A percentile compares a stretch with the other conserved stretches of the same genome.
These are phyloP conservation scores for Pseudorhombus dupliciocellatus DNA, from an alignment of 2,113 vertebrate species.

Conservation along the genomic window DNA sequence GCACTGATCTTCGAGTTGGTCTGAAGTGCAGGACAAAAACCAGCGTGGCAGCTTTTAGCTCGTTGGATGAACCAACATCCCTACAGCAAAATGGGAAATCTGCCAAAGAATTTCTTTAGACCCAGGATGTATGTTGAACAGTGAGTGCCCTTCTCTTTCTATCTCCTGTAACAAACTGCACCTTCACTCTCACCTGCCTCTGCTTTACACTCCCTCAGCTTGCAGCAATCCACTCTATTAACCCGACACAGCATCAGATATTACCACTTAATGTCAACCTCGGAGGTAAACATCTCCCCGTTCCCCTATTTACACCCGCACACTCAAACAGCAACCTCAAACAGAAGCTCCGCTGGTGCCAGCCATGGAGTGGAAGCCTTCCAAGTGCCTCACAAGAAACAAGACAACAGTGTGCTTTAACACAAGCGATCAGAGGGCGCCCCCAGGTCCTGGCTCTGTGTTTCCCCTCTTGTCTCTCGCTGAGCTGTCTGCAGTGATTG, in stretches of 20 bases:
- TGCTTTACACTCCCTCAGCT: neutral
- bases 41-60: slow-evolving; percentile 15
- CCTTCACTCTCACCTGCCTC: neutral
- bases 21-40: slow-evolving; percentile 4
- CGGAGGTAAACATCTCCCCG: neutral
- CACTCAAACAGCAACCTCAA: neutral
- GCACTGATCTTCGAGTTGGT: neutral
- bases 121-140: too few species aligned
- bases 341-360: slow-evolving; percentile 8
- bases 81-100: too few species aligned
- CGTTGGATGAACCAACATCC: neutral
- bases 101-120: too few species aligned
- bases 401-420: slow-evolving; percentile 39
- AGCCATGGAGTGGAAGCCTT: slow-evolving; percentile 29
- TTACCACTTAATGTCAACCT: neutral
- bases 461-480: slow-evolving; percentile 28
- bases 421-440: slow-evolving; percentile 42
- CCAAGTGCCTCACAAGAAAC: slow-evolving; percentile 18
- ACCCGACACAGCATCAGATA: neutral
- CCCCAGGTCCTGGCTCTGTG: slow-evolving; percentile 35
- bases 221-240: neutral
- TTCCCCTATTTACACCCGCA: neutral
- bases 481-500: slow-evolving; percentile 59
- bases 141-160: too few species aligned
- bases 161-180: neutral